Base-by-base conservation (phyloP, 2,888 invertebrate genomes). In the Osmoderma eremita region DNA sequence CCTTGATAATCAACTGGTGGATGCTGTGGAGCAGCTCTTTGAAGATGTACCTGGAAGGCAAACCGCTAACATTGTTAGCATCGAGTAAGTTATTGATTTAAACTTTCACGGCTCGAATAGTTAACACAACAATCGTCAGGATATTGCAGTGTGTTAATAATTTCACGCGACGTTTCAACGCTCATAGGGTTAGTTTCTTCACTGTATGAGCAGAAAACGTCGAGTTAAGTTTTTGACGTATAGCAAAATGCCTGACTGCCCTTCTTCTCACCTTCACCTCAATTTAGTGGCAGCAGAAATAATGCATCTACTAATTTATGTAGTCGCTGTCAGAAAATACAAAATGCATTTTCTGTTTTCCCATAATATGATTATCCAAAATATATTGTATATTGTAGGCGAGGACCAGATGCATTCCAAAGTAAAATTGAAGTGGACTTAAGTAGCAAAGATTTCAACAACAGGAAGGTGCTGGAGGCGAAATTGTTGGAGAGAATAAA, bases 371-470 rank as follows among this genome's bases (percentile, higher is more conserved):
- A n/a, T n/a, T n/a, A n/a, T n/a, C n/a, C 5, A 24, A 24, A 24
- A 24, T 24, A 24, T 24, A 24, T 24, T 30, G 5, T 30, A n/a
- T n/a, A n/a, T n/a, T n/a, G n/a, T 51, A 58, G 58, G 17, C 45
- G 15, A 45, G 12, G 6, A 24, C 10, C 17, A 10, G 90, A 91
- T 74, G 80, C 83, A 42, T 89, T 90, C 76, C 84, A 86, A 6
- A 87, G 87, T 63, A 86, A 87, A 77, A 90, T 90, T 18, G 90
- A 90, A 0, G 79, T 91, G 69, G 92, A 92, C 78, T 83, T 93
- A 62, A 87, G 88, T 6, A 88, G 90, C 0, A 83, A 83, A 6
- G 86, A 87, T 12, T 86, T 83, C 75, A 85, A 86, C 56, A 83
- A 88, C 70, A 85, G 85, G 10, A 78, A 84, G 5, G 81, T 81